Evolutionary conservation across 2,113 vertebrate species (phyloP).

Genomic region (Bubo blakistoni): DNA sequence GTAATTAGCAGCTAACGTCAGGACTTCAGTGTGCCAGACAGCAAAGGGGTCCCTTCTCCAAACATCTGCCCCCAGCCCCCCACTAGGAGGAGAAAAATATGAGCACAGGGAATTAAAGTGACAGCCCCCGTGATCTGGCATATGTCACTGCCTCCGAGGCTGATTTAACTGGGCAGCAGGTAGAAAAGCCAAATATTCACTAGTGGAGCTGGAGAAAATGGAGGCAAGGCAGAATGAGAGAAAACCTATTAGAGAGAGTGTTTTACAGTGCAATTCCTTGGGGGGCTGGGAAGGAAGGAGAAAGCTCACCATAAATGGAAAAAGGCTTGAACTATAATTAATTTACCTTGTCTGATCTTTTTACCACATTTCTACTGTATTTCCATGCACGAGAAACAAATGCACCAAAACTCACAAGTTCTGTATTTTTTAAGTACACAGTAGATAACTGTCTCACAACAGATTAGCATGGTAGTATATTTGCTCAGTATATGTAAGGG

Average conservation of each 20-base stretch:
- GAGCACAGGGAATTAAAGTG: slow-evolving; percentile 52
- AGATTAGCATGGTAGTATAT: not conserved
- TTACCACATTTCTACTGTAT: not conserved
- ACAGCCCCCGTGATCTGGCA: slow-evolving; percentile 50
- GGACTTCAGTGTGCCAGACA: slow-evolving; percentile 6
- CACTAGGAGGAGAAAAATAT: slow-evolving; percentile 29
- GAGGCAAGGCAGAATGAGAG: slow-evolving; percentile 39
- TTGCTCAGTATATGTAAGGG: not conserved
- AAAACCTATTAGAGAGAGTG: slow-evolving; percentile 31
- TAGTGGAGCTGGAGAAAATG: slow-evolving; percentile 31
- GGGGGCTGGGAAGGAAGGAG: not conserved
- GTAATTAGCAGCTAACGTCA: not conserved
- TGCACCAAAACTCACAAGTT: not conserved
- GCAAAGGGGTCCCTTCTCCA: slow-evolving; percentile 41
- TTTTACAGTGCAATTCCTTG: slow-evolving; percentile 16
- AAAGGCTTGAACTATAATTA: slow-evolving; percentile 18
- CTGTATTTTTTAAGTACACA: not conserved
- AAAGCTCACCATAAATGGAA: slow-evolving; percentile 54
- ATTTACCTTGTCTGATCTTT: slow-evolving; percentile 46
- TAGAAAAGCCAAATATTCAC: slow-evolving; percentile 58
- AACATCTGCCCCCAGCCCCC: slow-evolving; percentile 57
- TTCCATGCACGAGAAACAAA: not conserved
- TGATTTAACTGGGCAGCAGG: slow-evolving; percentile 57
- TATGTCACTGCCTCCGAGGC: slow-evolving; percentile 51
- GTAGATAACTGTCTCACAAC: not conserved